phyloP scores from a whole-genome alignment of 2,888 invertebrate genomes.

The Zygogramma bicolorata region DNA sequence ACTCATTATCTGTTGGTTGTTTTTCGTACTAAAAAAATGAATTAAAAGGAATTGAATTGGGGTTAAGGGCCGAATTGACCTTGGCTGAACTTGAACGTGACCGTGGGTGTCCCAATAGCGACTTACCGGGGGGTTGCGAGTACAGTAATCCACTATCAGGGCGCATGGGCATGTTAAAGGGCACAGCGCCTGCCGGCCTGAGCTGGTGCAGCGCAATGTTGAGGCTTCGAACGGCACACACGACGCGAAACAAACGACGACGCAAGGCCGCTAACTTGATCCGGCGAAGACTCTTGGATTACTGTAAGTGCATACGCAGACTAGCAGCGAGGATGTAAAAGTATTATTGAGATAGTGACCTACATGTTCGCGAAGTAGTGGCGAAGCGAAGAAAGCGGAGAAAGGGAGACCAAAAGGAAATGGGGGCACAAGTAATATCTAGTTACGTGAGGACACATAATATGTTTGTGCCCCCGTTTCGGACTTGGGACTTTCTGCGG shows the following conservation, averaged over 20 bases:
- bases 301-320: conserved; percentile 58
- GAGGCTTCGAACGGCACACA: conserved; percentile 51
- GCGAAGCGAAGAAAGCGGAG: conserved; percentile 67
- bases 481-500: conserved; percentile 54
- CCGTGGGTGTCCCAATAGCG: not conserved
- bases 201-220: conserved; percentile 60
- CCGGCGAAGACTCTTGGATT: conserved; percentile 41
- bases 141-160: conserved; percentile 66
- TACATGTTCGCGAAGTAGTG: conserved; percentile 66
- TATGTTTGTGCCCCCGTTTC: conserved; percentile 64
- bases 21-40: not conserved
- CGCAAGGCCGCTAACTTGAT: conserved; percentile 36
- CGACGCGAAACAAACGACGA: conserved; percentile 44
- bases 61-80: not conserved
- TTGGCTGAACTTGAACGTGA: conserved; percentile 5
- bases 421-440: conserved; percentile 65
- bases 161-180: conserved; percentile 61
- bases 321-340: conserved; percentile 63
- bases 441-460: conserved; percentile 67
- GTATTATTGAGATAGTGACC: conserved; percentile 66
- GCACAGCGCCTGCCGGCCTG: conserved; percentile 51
- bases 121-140: conserved; percentile 62
- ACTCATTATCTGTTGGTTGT: no score
- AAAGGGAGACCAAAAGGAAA: conserved; percentile 66
- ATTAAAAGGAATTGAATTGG: not conserved